Percentiles rank a stretch among this genome's conserved stretches.
Conservation (phyloP, 1,140 invertebrate genomes). For the Sweltsa coloradensis region DNA sequence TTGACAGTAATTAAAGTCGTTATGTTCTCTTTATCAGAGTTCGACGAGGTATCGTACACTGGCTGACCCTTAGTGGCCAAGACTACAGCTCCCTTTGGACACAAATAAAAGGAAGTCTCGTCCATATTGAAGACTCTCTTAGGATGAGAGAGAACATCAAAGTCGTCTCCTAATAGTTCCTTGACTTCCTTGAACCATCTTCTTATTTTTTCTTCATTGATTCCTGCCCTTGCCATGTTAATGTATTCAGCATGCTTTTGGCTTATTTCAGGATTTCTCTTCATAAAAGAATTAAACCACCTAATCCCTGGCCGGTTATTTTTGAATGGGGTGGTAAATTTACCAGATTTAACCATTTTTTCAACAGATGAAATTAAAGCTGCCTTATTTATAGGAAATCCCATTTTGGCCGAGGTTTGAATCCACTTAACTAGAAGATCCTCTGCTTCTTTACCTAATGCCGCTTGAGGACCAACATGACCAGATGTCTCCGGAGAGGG, state of each 20-base stretch:
- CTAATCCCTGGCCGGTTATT: conserved; percentile 11
- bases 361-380: no score
- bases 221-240: conserved; percentile 1
- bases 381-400: no score
- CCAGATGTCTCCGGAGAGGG: no score
- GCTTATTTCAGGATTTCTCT: conserved; percentile 8
- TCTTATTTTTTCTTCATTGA: conserved; percentile 14
- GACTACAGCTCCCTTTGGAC: neutral
- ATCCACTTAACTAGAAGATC: no score
- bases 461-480: no score
- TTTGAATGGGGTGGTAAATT: no score
- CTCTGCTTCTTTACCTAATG: no score
- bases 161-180: neutral
- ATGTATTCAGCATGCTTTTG: conserved; percentile 4
- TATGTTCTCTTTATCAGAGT: conserved; percentile 19
- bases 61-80: neutral
- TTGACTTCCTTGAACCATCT: conserved; percentile 14
- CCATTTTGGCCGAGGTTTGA: no score
- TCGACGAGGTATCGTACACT: neutral
- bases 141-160: neutral
- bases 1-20: conserved; percentile 20
- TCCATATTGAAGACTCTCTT: conserved; percentile 4
- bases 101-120: conserved; percentile 5
- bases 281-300: conserved; percentile 14
- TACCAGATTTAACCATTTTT: no score